phyloP scores from a whole-genome alignment of 1,140 invertebrate genomes.

The Lepidurus arcticus region DNA sequence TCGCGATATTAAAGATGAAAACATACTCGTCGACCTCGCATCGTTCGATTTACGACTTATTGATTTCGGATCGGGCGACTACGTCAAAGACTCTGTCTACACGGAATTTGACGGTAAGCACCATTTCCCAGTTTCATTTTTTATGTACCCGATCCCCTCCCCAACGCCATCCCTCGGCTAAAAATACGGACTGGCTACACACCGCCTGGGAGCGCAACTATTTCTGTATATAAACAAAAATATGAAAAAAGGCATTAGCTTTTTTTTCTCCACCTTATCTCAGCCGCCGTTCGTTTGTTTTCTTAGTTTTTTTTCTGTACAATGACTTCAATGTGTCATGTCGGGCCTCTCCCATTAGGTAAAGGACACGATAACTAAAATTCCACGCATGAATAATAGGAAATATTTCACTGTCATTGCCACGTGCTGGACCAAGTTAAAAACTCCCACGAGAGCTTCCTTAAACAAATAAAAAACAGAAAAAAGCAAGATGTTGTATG shows the following conservation, averaged over 20 bases:
- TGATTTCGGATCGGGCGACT: constrained; percentile 63
- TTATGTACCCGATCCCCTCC: neutral
- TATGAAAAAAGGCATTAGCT: neutral
- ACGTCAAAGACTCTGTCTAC: constrained; percentile 55
- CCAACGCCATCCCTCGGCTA: neutral
- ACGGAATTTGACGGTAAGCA: constrained; percentile 62
- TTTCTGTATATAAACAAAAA: neutral
- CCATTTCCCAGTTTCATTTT: neutral
- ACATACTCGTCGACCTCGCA: constrained; percentile 58
- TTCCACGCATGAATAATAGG: neutral
- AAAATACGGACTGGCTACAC: constrained; percentile 11
- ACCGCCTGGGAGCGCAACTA: neutral
- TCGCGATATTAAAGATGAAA: constrained; percentile 64
- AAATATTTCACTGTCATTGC: neutral
- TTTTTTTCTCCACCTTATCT: constrained; percentile 11
- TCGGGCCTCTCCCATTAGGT: neutral
- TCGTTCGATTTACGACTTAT: constrained; percentile 53
- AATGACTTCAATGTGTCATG: neutral
- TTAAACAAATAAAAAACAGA: neutral
- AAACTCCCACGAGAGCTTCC: too few species aligned
- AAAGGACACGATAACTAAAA: neutral
- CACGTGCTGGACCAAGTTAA: too few species aligned
- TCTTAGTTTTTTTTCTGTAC: neutral
- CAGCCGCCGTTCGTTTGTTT: neutral
- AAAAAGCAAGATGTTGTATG: neutral